phyloP scores from a whole-genome alignment of 2,113 vertebrate species.

The Rafetus swinhoei region DNA sequence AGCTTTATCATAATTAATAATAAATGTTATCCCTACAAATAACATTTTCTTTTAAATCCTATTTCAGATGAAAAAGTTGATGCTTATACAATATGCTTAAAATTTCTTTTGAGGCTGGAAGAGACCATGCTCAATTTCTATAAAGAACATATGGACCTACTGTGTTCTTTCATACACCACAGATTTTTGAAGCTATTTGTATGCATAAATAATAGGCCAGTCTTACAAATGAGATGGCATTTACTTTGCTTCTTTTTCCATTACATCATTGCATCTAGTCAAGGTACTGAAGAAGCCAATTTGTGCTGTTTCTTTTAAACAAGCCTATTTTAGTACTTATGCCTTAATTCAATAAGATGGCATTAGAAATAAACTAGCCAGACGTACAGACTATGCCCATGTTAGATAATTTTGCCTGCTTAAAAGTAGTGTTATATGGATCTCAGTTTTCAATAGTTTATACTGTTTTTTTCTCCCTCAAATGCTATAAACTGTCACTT shows the following conservation, averaged over 20 bases:
- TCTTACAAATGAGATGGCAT: neutral
- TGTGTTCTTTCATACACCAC: neutral
- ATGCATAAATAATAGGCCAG: neutral
- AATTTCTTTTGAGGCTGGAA: slow-evolving; percentile 39
- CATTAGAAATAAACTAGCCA: neutral
- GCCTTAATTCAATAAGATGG: neutral
- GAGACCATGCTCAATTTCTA: slow-evolving; percentile 12
- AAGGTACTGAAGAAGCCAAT: neutral
- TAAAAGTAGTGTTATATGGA: neutral
- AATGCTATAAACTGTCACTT: neutral
- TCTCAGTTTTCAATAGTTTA: neutral
- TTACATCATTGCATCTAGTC: neutral
- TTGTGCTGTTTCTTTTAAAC: neutral
- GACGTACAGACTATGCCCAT: neutral
- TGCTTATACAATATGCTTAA: slow-evolving; percentile 1
- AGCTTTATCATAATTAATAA: slow-evolving; percentile 45
- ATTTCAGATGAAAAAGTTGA: slow-evolving; percentile 34
- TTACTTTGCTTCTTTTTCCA: neutral
- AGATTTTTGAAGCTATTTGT: slow-evolving; percentile 2
- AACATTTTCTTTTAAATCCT: slow-evolving; percentile 35
- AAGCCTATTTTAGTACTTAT: neutral
- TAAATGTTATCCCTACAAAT: slow-evolving; percentile 39
- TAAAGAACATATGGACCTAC: slow-evolving; percentile 6
- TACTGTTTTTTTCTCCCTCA: neutral
- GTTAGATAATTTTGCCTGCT: neutral